Conservation (phyloP, 2,888 invertebrate genomes). For the Microctonus hyperodae region DNA sequence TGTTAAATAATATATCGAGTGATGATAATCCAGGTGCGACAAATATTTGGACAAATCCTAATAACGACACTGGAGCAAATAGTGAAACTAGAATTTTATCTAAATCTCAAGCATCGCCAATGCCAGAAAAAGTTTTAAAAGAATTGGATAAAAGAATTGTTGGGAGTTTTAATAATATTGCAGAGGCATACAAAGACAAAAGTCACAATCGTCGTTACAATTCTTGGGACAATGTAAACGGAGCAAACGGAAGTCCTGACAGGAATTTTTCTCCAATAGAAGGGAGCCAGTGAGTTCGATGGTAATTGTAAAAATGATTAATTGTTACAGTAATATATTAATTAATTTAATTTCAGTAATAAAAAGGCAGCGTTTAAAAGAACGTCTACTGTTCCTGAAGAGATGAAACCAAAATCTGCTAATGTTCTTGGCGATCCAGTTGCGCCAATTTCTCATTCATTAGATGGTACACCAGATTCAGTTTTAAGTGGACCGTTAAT, state of each 20-base stretch:
- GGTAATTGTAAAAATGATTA: not conserved
- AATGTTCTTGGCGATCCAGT: slow-evolving; percentile 43
- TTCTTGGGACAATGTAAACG: slow-evolving; percentile 59
- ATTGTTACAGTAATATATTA: not conserved
- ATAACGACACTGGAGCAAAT: slow-evolving; percentile 39
- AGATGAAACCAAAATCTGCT: slow-evolving; percentile 37
- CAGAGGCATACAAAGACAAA: slow-evolving; percentile 56
- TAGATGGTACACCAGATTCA: slow-evolving; percentile 52
- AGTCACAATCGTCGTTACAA: slow-evolving; percentile 57
- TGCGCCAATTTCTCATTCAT: slow-evolving; percentile 42
- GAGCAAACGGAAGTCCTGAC: slow-evolving; percentile 47
- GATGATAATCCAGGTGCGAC: slow-evolving; percentile 58
- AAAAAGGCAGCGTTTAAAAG: slow-evolving; percentile 44
- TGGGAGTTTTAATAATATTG: slow-evolving; percentile 64
- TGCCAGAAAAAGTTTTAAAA: slow-evolving; percentile 73
- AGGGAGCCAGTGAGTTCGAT: slow-evolving; percentile 39
- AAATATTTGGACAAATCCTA: slow-evolving; percentile 81
- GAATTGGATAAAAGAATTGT: slow-evolving; percentile 73
- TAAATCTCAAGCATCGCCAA: slow-evolving; percentile 50
- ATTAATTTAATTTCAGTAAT: slow-evolving; percentile 33
- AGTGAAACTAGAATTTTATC: not conserved
- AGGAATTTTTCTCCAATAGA: slow-evolving; percentile 48
- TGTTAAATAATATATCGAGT: slow-evolving; percentile 51
- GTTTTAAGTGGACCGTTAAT: slow-evolving; percentile 46
- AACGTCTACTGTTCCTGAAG: slow-evolving; percentile 54